Percentiles rank a stretch among this genome's conserved stretches.
phyloP scores from a whole-genome alignment of 2,113 vertebrate species.

The Calypte anna region DNA sequence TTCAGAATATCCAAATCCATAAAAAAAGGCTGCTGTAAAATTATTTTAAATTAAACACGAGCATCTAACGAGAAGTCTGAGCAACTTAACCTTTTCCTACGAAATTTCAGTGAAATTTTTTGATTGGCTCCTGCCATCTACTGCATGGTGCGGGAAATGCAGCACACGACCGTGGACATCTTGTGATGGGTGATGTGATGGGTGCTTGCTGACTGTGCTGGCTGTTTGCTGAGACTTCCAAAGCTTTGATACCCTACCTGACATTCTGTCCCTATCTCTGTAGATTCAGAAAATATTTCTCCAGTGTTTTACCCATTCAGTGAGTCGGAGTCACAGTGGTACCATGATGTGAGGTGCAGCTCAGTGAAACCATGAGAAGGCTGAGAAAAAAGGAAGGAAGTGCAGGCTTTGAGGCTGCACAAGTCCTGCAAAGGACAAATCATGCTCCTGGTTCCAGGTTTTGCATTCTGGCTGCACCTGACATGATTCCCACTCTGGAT shows the following conservation, averaged over 20 bases:
- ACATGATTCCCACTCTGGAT: not conserved
- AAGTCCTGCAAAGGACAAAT: not conserved
- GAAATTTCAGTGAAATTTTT: not conserved
- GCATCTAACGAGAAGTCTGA: not conserved
- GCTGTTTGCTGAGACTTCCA: not conserved
- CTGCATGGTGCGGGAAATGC: slow-evolving; percentile 11
- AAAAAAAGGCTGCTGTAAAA: not conserved
- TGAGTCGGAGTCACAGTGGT: not conserved
- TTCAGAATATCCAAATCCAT: not conserved
- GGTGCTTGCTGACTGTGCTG: not conserved
- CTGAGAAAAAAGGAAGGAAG: not conserved
- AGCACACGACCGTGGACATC: not conserved
- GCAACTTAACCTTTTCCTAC: not conserved
- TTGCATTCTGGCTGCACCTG: not conserved
- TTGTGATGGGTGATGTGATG: fast-evolving
- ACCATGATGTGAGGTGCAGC: fast-evolving
- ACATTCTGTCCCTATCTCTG: not conserved
- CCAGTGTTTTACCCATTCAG: not conserved
- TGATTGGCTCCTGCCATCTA: slow-evolving; percentile 62
- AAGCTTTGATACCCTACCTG: not conserved
- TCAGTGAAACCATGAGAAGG: not conserved
- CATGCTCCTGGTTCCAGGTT: not conserved
- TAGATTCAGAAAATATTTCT: not conserved
- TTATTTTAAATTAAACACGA: slow-evolving; percentile 42
- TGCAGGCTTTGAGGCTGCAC: not conserved